These are phyloP conservation scores for Harpalus rufipes DNA, from an alignment of 2,888 invertebrate genomes.

Conservation along the genomic window DNA sequence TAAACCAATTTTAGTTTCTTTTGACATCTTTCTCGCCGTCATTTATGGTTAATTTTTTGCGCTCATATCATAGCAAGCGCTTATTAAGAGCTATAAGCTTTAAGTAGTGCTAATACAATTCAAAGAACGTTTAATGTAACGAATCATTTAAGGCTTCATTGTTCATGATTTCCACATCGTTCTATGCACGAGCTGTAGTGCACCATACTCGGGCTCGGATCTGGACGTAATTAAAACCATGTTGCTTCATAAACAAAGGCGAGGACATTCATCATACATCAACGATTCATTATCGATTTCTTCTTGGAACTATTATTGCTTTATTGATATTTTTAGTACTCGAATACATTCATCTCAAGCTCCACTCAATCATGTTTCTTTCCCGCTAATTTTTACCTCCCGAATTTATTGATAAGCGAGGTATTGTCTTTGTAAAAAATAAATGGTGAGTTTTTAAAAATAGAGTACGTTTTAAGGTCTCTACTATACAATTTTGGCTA, in stretches of 20 bases:
- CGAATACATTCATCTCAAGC: too few relatives aligned
- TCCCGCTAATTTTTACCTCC: not conserved
- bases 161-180: constrained; percentile 48
- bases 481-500: too few relatives aligned
- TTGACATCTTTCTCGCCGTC: not conserved
- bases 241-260: constrained; percentile 41
- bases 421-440: too few relatives aligned
- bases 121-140: constrained; percentile 40
- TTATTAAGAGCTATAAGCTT: constrained; percentile 14
- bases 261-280: constrained; percentile 37
- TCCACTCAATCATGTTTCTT: not conserved
- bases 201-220: constrained; percentile 12
- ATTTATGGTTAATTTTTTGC: not conserved
- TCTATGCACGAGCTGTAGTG: constrained; percentile 16
- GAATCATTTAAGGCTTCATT: constrained; percentile 41
- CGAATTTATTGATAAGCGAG: too few relatives aligned
- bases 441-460: too few relatives aligned
- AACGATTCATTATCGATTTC: constrained; percentile 5
- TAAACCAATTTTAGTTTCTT: not conserved
- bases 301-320: constrained; percentile 27
- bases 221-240: constrained; percentile 27
- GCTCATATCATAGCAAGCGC: not conserved
- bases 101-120: constrained; percentile 7
- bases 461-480: too few relatives aligned
- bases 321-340: not conserved